A percentile compares a stretch with the other conserved stretches of the same genome.
phyloP scores from a whole-genome alignment of 2,797 vertebrate species.

The Lepus townsendii region DNA sequence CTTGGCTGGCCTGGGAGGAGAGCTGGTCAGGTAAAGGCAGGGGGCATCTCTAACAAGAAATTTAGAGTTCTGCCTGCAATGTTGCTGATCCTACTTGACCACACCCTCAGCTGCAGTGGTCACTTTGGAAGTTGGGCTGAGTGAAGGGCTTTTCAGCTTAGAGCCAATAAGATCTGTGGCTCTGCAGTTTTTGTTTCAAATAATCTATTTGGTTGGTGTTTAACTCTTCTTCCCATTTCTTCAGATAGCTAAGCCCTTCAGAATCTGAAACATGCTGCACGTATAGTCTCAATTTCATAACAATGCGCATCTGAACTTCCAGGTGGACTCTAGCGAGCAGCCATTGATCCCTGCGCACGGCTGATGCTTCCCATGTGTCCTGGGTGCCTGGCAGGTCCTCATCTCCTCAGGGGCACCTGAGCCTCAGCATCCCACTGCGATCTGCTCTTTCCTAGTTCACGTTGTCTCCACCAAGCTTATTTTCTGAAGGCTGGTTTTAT shows the following conservation, averaged over 20 bases:
- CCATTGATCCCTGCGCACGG: not conserved
- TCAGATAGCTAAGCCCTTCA: not conserved
- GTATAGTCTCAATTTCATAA: not conserved
- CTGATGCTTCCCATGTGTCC: not conserved
- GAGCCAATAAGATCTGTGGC: too few relatives aligned
- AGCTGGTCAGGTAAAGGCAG: too few relatives aligned
- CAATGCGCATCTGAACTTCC: not conserved
- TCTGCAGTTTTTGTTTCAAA: not conserved
- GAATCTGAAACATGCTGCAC: not conserved
- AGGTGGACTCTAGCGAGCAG: not conserved
- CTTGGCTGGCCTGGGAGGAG: too few relatives aligned
- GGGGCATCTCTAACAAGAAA: too few relatives aligned
- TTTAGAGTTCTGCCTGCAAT: too few relatives aligned
- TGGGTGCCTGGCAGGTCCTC: not conserved
- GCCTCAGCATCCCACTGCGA: not conserved
- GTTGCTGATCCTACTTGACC: too few relatives aligned
- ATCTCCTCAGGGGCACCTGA: not conserved
- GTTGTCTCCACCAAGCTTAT: not conserved
- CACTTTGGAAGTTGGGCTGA: too few relatives aligned
- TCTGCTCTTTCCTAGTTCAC: not conserved
- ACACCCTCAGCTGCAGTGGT: too few relatives aligned
- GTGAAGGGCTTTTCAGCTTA: too few relatives aligned
- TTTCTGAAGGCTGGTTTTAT: not conserved
- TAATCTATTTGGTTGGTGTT: slow-evolving; percentile 7
- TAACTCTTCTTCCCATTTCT: not conserved